These are phyloP conservation scores for Microplitis manilae DNA, from an alignment of 2,888 invertebrate species.

Conservation along the genomic window DNA sequence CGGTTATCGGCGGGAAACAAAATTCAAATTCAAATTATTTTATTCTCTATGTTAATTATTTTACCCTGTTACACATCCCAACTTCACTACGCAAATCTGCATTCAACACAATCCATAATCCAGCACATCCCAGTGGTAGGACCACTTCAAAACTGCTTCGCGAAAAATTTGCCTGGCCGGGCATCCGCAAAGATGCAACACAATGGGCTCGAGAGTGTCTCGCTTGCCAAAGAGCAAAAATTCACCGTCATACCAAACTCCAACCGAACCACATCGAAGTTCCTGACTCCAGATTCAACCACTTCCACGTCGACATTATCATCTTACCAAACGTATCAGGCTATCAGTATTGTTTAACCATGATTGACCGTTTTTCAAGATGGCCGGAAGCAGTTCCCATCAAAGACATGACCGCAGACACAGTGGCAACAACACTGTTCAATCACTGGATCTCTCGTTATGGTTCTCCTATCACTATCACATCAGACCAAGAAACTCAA, in stretches of 20 bases:
- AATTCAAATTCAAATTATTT: too few species aligned
- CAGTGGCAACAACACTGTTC: neutral
- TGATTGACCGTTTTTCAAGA: neutral
- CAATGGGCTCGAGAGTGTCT: conserved; percentile 8
- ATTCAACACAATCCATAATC: neutral
- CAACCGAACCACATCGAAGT: conserved; percentile 48
- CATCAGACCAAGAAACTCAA: neutral
- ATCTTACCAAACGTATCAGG: neutral
- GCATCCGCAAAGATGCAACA: neutral
- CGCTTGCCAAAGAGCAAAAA: conserved; percentile 58
- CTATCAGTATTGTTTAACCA: neutral
- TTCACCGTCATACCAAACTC: conserved; percentile 52
- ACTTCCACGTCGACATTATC: conserved; percentile 37
- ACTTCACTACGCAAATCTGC: neutral
- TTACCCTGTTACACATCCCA: too few species aligned
- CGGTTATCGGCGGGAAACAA: too few species aligned
- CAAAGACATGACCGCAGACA: neutral
- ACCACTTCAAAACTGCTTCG: neutral
- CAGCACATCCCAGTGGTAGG: neutral
- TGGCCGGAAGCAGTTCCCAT: too few species aligned
- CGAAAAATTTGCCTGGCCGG: neutral
- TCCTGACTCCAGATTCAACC: conserved; percentile 5
- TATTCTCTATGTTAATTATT: too few species aligned
- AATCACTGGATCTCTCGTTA: neutral
- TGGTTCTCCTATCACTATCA: neutral